phyloP scores from a whole-genome alignment of 2,888 invertebrate species.

The Acanthococcus lagerstroemiae region DNA sequence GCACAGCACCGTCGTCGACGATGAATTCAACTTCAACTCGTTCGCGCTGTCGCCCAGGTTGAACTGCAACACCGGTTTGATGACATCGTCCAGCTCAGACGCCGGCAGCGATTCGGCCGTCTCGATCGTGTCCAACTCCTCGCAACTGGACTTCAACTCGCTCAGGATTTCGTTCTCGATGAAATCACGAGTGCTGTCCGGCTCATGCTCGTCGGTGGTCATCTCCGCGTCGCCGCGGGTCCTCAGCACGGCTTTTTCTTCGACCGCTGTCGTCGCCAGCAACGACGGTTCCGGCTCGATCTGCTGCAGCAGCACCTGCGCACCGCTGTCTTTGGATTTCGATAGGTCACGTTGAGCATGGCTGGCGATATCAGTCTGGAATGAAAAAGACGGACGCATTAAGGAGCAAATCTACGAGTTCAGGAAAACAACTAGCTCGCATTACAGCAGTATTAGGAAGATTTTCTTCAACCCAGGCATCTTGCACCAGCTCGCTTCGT shows the following conservation, averaged over 20 bases:
- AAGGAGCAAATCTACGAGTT: not conserved
- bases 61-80: conserved; percentile 26
- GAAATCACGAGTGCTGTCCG: conserved; percentile 10
- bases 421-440: no score
- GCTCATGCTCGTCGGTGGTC: conserved; percentile 1
- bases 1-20: conserved; percentile 34
- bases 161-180: conserved; percentile 19
- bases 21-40: conserved; percentile 10
- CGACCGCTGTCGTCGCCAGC: not conserved
- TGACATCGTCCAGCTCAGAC: conserved; percentile 19
- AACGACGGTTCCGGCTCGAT: not conserved
- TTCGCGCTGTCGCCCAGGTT: conserved; percentile 18
- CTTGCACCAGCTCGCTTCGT: no score
- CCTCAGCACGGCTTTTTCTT: not conserved
- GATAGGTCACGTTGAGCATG: no score
- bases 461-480: no score
- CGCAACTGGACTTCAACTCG: conserved; percentile 26
- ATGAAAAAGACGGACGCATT: not conserved
- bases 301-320: no score
- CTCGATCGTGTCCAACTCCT: conserved; percentile 13
- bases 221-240: not conserved
- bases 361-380: no score
- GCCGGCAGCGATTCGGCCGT: conserved; percentile 13
- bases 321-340: no score
- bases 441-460: no score